A percentile compares a stretch with the other conserved stretches of the same genome.
Evolutionary conservation across 2,888 invertebrate genomes (phyloP).

Genomic region (Horisme vitalbata): DNA sequence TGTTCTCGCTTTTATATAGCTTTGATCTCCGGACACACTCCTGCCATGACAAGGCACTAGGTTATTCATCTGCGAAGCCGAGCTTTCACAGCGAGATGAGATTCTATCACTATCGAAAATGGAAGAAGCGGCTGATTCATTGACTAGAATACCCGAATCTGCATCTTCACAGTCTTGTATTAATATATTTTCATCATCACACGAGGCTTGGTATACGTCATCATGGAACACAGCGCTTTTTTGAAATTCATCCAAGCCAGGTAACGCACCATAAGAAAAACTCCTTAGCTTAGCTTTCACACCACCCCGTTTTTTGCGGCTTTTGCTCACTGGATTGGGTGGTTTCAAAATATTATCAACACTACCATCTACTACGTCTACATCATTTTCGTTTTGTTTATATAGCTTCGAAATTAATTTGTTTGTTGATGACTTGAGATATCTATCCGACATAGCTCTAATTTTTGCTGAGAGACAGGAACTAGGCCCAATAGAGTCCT

Average conservation of each 20-base stretch:
- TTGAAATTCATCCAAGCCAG: conserved; percentile 88
- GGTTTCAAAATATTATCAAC: conserved; percentile 61
- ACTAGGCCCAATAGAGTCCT: conserved; percentile 78
- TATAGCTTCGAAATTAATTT: conserved; percentile 87
- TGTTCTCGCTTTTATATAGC: conserved; percentile 59
- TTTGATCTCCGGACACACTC: conserved; percentile 78
- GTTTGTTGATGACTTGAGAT: conserved; percentile 87
- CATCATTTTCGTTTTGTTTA: conserved; percentile 68
- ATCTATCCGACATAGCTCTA: conserved; percentile 88
- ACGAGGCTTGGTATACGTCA: conserved; percentile 75
- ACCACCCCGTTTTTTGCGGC: conserved; percentile 67
- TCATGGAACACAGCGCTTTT: conserved; percentile 85
- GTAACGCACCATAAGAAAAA: conserved; percentile 89
- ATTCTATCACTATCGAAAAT: conserved; percentile 83
- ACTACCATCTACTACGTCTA: conserved; percentile 49
- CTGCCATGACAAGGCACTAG: conserved; percentile 69
- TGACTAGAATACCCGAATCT: conserved; percentile 89
- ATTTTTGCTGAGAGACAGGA: conserved; percentile 87
- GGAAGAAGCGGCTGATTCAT: conserved; percentile 87
- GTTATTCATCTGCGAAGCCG: conserved; percentile 70
- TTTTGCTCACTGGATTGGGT: conserved; percentile 55
- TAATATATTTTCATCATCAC: conserved; percentile 80
- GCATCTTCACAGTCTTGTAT: conserved; percentile 87
- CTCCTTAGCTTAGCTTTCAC: conserved; percentile 84
- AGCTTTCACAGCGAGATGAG: conserved; percentile 79